Evolutionary conservation across 2,113 vertebrate genomes (phyloP).

Genomic region (Monarcha castaneiventris): DNA sequence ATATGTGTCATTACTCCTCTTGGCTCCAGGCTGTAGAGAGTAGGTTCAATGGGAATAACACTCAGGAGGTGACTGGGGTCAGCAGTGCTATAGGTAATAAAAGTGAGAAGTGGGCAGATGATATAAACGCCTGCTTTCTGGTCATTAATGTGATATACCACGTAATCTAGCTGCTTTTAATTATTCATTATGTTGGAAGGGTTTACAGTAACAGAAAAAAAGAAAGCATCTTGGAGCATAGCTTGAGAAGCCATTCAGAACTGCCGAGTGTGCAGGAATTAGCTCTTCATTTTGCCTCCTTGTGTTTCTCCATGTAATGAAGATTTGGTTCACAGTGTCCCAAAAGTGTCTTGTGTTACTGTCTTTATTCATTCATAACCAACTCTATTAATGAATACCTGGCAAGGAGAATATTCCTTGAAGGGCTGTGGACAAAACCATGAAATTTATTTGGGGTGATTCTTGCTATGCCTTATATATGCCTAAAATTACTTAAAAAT

Average conservation of each 20-base stretch:
- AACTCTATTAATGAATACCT: background rate
- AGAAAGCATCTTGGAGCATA: background rate
- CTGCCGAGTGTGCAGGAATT: background rate
- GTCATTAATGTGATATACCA: slow-evolving; percentile 4
- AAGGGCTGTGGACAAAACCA: background rate
- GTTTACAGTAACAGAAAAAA: slow-evolving; percentile 19
- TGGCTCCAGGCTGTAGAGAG: background rate
- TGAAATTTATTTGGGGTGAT: background rate
- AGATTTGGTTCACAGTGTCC: background rate
- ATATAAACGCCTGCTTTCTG: background rate
- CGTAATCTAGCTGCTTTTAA: slow-evolving; percentile 39
- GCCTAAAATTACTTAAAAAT: background rate
- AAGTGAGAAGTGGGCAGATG: background rate
- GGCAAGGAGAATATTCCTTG: background rate
- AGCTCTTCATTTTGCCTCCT: slow-evolving; percentile 9
- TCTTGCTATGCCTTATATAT: background rate
- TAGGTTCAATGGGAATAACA: background rate
- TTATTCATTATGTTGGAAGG: slow-evolving; percentile 33
- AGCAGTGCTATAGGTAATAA: background rate
- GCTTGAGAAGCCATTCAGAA: background rate
- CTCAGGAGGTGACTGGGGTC: background rate
- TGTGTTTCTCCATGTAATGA: slow-evolving; percentile 3
- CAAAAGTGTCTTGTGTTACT: background rate
- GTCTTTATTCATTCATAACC: slow-evolving; percentile 13
- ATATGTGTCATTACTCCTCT: background rate